Percentiles rank a stretch among this genome's conserved stretches.
phyloP scores from a whole-genome alignment of 2,797 vertebrate genomes.

The Meriones psammophilus region DNA sequence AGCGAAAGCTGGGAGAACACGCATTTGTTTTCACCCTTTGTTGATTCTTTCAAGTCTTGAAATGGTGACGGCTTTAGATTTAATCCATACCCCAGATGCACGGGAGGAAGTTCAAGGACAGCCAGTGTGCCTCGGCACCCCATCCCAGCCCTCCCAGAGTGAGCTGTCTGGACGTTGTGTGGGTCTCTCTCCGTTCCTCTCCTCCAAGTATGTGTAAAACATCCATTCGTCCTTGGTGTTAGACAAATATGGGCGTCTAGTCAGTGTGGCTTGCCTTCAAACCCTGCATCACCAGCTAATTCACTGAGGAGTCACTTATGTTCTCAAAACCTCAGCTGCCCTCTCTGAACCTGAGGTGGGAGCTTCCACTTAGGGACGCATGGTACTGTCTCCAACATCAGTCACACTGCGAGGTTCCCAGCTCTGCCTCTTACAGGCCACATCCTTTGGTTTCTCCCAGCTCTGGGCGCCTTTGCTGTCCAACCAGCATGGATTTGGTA shows the following conservation, averaged over 20 bases:
- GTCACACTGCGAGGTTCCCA: not conserved
- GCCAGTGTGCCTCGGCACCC: not conserved
- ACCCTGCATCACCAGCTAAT: not conserved
- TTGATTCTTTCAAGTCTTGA: slow-evolving; percentile 57
- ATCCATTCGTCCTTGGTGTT: not conserved
- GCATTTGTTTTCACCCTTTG: slow-evolving; percentile 35
- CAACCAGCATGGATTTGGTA: not conserved
- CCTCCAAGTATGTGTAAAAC: not conserved
- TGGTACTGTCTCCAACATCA: too few relatives aligned
- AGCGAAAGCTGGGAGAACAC: slow-evolving; percentile 27
- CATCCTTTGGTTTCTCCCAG: not conserved
- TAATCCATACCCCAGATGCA: not conserved
- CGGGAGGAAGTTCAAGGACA: not conserved
- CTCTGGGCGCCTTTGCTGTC: not conserved
- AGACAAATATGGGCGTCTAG: not conserved
- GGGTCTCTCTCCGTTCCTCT: not conserved
- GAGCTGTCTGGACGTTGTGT: not conserved
- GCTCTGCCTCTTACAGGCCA: not conserved
- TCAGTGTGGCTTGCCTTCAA: not conserved
- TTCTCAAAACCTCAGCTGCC: not conserved
- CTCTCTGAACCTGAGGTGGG: not conserved
- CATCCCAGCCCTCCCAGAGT: not conserved
- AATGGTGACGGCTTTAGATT: not conserved
- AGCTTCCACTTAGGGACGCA: not conserved
- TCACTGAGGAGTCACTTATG: not conserved